Evolutionary conservation across 2,888 invertebrate species (phyloP).

Genomic region (Liposcelis brunnea): DNA sequence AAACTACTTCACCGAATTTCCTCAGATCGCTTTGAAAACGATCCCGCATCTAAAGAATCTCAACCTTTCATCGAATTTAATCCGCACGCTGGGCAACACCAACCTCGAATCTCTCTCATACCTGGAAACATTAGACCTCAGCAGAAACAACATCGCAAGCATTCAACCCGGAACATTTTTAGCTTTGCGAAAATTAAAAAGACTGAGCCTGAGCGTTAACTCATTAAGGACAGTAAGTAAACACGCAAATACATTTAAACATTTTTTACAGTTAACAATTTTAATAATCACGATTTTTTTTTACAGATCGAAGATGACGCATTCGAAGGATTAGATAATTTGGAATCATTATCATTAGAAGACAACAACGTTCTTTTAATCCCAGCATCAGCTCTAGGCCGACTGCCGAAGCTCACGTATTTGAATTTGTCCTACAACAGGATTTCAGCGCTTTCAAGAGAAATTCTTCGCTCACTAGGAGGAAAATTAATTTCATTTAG

Average conservation of each 20-base stretch:
- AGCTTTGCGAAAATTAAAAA: constrained; percentile 48
- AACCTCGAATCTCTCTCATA: constrained; percentile 47
- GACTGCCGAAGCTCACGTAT: constrained; percentile 53
- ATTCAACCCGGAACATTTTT: constrained; percentile 68
- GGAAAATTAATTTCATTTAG: constrained; percentile 51
- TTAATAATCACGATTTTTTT: constrained; percentile 4
- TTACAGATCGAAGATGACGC: constrained; percentile 73
- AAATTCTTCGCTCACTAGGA: constrained; percentile 55
- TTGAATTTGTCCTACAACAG: constrained; percentile 72
- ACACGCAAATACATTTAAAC: background rate
- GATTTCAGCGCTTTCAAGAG: constrained; percentile 67
- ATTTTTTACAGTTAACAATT: background rate
- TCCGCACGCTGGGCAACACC: constrained; percentile 61
- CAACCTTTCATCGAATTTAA: constrained; percentile 70
- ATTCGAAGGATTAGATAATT: constrained; percentile 59
- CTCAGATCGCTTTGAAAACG: constrained; percentile 54
- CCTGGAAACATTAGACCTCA: constrained; percentile 61
- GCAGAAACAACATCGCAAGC: constrained; percentile 67
- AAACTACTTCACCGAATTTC: constrained; percentile 71
- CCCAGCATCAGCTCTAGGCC: constrained; percentile 64
- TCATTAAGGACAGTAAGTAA: constrained; percentile 63
- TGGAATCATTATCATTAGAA: constrained; percentile 58
- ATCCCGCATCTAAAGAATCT: constrained; percentile 51
- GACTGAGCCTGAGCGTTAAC: constrained; percentile 70
- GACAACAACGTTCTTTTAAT: constrained; percentile 78